Percentiles rank a stretch among this genome's conserved stretches.
phyloP scores from a whole-genome alignment of 2,888 invertebrate species.

The Nomada fucata region DNA sequence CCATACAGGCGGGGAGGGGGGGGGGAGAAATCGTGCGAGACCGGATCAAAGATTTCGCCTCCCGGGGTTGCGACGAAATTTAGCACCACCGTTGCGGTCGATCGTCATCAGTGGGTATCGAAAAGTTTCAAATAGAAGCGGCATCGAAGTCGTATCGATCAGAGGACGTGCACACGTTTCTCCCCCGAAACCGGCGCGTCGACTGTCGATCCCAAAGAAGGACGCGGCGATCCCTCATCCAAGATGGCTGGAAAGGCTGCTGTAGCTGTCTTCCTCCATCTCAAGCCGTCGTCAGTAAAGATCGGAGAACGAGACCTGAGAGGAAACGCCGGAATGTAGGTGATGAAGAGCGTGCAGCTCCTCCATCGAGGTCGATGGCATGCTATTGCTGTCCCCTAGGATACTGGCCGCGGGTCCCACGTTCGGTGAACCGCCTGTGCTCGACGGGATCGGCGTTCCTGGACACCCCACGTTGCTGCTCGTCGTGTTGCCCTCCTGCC shows the following conservation, averaged over 20 bases:
- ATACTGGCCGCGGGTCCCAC: conserved; percentile 82
- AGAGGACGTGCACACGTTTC: neutral
- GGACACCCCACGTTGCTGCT: conserved; percentile 77
- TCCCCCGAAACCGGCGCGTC: conserved; percentile 17
- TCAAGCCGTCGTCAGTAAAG: conserved; percentile 82
- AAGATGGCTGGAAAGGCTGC: conserved; percentile 72
- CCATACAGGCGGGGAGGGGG: conserved; percentile 14
- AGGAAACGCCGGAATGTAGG: conserved; percentile 84
- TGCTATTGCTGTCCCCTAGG: conserved; percentile 84
- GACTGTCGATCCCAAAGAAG: conserved; percentile 27
- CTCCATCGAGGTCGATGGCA: conserved; percentile 85
- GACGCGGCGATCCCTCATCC: conserved; percentile 60
- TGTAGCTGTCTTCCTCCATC: conserved; percentile 75
- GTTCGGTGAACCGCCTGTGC: conserved; percentile 81
- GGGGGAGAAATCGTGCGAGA: neutral
- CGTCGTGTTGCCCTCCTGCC: conserved; percentile 88
- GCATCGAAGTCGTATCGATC: conserved; percentile 1
- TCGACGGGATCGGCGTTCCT: conserved; percentile 82
- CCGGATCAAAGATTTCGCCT: neutral
- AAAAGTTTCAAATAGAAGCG: neutral
- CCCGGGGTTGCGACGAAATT: no score
- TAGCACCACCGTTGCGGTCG: neutral
- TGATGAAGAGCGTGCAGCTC: conserved; percentile 85
- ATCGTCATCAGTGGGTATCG: neutral
- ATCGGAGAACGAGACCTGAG: conserved; percentile 84